Conservation (phyloP, 1,140 invertebrate genomes). For the Pseudomyrmex pallidus region DNA sequence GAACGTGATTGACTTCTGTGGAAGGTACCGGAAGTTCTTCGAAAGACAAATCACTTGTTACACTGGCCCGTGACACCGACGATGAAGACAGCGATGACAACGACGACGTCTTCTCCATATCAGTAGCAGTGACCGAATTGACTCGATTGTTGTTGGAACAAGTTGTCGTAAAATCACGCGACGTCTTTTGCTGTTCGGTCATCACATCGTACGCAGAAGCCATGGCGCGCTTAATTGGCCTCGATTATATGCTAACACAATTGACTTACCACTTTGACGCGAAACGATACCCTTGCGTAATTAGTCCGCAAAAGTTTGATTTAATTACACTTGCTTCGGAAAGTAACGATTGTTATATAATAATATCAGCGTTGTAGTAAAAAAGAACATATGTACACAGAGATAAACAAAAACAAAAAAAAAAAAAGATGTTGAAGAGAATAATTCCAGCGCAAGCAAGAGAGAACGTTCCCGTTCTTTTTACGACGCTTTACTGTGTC, state of each 20-base stretch:
- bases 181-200: conserved; percentile 8
- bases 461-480: no score
- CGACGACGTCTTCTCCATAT: neutral
- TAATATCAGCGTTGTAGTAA: neutral
- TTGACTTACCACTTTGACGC: conserved; percentile 4
- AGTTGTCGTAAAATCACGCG: conserved; percentile 7
- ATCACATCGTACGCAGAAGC: conserved; percentile 62
- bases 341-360: neutral
- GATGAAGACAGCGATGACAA: neutral
- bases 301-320: neutral
- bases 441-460: no score
- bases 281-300: neutral
- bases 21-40: conserved; percentile 7
- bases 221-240: conserved; percentile 59
- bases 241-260: conserved; percentile 43
- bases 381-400: neutral
- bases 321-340: neutral
- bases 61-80: neutral
- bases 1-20: neutral
- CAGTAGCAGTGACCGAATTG: neutral
- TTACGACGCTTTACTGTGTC: no score
- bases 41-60: conserved; percentile 22
- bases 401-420: no score
- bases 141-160: no score
- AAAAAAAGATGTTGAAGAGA: no score